phyloP scores from a whole-genome alignment of 2,888 invertebrate genomes.

The Mythimna pallens region DNA sequence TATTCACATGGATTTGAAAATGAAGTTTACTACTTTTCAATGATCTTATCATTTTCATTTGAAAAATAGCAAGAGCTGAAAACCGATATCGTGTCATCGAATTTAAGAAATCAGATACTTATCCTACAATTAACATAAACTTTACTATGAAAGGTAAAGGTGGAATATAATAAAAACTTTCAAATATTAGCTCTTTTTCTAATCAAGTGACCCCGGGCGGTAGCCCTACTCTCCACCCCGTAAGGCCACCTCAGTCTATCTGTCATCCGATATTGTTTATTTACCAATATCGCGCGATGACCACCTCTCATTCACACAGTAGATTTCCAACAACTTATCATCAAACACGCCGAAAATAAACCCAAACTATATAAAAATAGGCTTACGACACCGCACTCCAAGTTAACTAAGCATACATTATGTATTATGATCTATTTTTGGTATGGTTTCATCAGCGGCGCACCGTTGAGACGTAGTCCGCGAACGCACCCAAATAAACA shows the following conservation, averaged over 20 bases:
- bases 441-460: constrained; percentile 44
- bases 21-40: no score
- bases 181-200: no score
- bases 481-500: constrained; percentile 32
- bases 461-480: not conserved
- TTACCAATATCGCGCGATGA: constrained; percentile 12
- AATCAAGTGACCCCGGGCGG: no score
- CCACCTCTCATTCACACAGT: constrained; percentile 9
- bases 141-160: no score
- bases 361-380: constrained; percentile 41
- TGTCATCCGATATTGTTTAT: constrained; percentile 15
- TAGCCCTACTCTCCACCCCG: no score
- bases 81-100: no score
- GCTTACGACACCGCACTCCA: constrained; percentile 38
- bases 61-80: no score
- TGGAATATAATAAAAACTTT: no score
- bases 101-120: no score
- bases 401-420: constrained; percentile 32
- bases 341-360: constrained; percentile 14
- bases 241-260: not conserved
- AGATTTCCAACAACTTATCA: not conserved
- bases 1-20: no score
- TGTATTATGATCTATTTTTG: constrained; percentile 34
- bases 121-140: no score
- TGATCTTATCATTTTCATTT: no score